Percentiles rank a stretch among this genome's conserved stretches.
Evolutionary conservation across 2,113 vertebrate species (phyloP).

Genomic region (Colistium nudipinnis): DNA sequence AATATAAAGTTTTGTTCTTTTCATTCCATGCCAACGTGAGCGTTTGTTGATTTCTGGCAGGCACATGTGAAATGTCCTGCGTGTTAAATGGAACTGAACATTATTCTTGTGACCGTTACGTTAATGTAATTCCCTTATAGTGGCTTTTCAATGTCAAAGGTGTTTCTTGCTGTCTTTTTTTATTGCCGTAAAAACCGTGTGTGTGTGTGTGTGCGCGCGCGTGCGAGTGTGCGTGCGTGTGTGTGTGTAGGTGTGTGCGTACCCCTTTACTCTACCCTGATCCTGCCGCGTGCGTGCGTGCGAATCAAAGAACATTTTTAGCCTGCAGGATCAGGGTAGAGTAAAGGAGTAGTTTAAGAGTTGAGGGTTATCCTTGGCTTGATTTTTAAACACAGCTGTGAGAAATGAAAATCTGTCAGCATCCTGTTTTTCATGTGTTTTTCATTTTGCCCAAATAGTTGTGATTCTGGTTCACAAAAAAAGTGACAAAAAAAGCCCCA

Average conservation of each 20-base stretch:
- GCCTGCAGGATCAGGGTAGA: slow-evolving; percentile 49
- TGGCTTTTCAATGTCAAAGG: not conserved
- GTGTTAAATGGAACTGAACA: too few relatives aligned
- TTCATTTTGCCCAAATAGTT: slow-evolving; percentile 6
- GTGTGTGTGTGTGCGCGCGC: not conserved
- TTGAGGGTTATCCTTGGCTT: not conserved
- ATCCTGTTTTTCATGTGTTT: slow-evolving; percentile 52
- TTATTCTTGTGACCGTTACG: too few relatives aligned
- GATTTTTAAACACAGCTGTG: not conserved
- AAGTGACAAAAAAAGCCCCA: not conserved
- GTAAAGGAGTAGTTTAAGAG: slow-evolving; percentile 23
- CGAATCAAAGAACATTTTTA: slow-evolving; percentile 17
- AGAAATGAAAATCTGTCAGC: slow-evolving; percentile 15
- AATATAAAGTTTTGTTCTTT: not conserved
- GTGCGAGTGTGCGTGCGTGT: not conserved
- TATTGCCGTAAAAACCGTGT: not conserved
- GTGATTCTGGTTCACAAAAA: not conserved
- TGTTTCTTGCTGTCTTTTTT: not conserved
- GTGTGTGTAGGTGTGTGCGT: not conserved
- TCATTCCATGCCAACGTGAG: not conserved
- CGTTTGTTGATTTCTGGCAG: not conserved
- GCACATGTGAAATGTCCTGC: not conserved
- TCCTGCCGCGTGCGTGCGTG: slow-evolving; percentile 1
- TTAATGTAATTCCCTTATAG: too few relatives aligned
- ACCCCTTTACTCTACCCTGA: too few relatives aligned